A percentile compares a stretch with the other conserved stretches of the same genome.
Evolutionary conservation across 2,113 vertebrate genomes (phyloP).

Genomic region (Formicarius rufipectus): DNA sequence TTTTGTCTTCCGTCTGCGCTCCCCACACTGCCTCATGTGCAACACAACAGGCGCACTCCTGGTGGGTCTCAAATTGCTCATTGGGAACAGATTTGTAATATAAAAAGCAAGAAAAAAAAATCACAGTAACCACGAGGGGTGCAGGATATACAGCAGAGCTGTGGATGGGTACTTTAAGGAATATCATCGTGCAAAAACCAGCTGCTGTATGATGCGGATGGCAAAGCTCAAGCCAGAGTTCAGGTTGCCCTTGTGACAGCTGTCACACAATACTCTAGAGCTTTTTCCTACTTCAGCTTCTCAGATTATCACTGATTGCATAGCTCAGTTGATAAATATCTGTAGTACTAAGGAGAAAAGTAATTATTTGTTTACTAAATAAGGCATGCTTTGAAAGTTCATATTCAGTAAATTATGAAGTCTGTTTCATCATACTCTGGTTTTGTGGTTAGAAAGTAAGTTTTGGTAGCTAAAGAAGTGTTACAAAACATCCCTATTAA

Average conservation of each 20-base stretch:
- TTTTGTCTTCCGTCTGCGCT: not conserved
- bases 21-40: not conserved
- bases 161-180: not conserved
- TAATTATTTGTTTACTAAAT: not conserved
- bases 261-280: not conserved
- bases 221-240: not conserved
- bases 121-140: no score
- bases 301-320: not conserved
- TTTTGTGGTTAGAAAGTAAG: constrained; percentile 23
- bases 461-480: not conserved
- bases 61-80: not conserved
- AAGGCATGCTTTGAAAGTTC: not conserved
- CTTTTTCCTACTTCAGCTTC: not conserved
- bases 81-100: not conserved
- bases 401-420: not conserved
- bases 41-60: not conserved
- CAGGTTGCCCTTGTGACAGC: not conserved
- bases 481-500: not conserved
- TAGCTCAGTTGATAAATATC: not conserved
- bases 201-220: not conserved
- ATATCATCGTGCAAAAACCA: not conserved
- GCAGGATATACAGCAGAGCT: not conserved
- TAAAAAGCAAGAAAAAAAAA: not conserved
- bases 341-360: not conserved
- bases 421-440: not conserved